These are phyloP conservation scores for Ommatoiulus sabulosus DNA, from an alignment of 2,888 invertebrate genomes.

Conservation along the genomic window DNA sequence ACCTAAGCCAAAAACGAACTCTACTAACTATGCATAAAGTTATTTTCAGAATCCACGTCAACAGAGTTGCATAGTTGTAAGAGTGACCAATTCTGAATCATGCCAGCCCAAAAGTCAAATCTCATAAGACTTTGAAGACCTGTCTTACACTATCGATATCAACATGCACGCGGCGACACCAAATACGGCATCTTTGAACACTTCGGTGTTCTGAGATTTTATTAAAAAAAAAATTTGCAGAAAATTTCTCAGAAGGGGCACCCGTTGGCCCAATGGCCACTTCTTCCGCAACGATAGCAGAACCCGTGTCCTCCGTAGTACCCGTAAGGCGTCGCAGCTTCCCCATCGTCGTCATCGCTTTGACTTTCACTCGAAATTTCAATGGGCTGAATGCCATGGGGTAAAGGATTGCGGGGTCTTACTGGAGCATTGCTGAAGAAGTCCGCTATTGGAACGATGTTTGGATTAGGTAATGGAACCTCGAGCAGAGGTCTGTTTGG, in stretches of 20 bases:
- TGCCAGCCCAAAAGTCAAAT: no score
- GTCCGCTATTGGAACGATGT: neutral
- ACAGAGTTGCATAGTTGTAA: no score
- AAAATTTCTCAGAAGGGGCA: constrained; percentile 63
- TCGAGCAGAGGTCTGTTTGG: neutral
- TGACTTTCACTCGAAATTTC: constrained; percentile 2
- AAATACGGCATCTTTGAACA: neutral
- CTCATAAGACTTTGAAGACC: no score
- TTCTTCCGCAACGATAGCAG: constrained; percentile 64
- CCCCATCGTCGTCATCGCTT: constrained; percentile 60
- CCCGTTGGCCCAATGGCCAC: constrained; percentile 66
- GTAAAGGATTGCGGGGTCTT: neutral
- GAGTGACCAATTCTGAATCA: no score
- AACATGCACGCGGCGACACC: neutral
- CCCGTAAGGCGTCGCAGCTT: constrained; percentile 66
- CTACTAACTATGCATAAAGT: no score
- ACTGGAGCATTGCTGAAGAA: neutral
- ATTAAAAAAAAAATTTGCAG: constrained; percentile 37
- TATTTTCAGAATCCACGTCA: no score
- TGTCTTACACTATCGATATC: no score
- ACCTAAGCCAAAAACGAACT: no score
- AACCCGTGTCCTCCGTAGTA: constrained; percentile 66
- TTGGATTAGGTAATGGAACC: neutral
- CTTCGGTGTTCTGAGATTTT: neutral
- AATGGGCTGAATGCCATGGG: neutral